Evolutionary conservation across 2,113 vertebrate species (phyloP).

Genomic region (Myotis davidii): DNA sequence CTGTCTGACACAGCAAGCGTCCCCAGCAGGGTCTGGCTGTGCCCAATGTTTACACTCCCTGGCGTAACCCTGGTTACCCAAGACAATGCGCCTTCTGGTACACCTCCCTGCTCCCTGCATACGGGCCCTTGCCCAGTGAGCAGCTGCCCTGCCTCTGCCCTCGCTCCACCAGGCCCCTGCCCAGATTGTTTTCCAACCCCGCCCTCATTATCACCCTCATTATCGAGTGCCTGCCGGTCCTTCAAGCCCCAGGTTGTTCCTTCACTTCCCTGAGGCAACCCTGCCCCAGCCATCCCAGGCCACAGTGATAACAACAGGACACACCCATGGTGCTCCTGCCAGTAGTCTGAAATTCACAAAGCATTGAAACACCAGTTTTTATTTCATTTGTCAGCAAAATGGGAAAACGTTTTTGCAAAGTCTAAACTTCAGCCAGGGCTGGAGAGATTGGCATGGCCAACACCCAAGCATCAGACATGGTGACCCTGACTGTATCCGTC

Average conservation of each 20-base stretch:
- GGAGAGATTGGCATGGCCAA: background rate
- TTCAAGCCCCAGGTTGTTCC: background rate
- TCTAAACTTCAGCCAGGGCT: background rate
- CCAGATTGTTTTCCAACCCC: background rate
- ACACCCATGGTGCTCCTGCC: rapidly evolving
- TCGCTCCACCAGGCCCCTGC: background rate
- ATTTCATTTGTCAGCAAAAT: background rate
- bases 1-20: background rate
- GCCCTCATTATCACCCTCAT: background rate
- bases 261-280: background rate
- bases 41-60: background rate
- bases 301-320: background rate
- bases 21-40: background rate
- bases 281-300: background rate
- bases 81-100: background rate
- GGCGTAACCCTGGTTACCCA: background rate
- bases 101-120: background rate
- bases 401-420: background rate
- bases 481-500: rapidly evolving
- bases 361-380: background rate
- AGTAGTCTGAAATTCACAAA: background rate
- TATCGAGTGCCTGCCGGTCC: background rate
- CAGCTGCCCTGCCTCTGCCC: background rate
- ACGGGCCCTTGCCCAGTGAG: background rate
- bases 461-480: background rate